Base-by-base conservation (phyloP, 2,888 invertebrate species). In the Aphrophora alni region DNA sequence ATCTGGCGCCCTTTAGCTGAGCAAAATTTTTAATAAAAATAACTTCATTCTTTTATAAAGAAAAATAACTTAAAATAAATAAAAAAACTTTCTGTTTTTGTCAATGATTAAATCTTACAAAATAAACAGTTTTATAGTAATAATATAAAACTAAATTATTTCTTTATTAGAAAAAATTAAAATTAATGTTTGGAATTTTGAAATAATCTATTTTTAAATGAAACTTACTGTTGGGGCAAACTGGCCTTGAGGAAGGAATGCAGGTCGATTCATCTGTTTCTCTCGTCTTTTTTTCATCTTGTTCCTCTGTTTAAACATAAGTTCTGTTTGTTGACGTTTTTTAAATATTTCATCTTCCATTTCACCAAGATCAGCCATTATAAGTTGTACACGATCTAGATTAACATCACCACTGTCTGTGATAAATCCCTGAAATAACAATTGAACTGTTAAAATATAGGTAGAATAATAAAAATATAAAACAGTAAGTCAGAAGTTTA, bases 281-380 rank as follows among this genome's bases (percentile, higher is more conserved):
- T 88, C 88, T 8, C 91, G 87, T 44, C 90, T 87, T 85, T 93
- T 93, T 87, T 93, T 94, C 44, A 93, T 93, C 85, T 93, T 95
- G 83, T 95, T 94, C 17, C 95, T 90, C 17, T 93, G 93, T 86
- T 93, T 94, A 88, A 96, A 98, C 85, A 92, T 91, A 82, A 95
- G 87, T 87, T 98, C 98, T 85, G 93, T 95, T 86, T 95, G 92
- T 88, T 98, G 97, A 26, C 99, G 90, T 75, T 94, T 93, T 88
- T 95, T 95, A 89, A 99, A 99, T 87, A 99, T 99, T 89, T 97
- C 95, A 90, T 99, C 99, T 88, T 99, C 99, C 38, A 94, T 94
- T 87, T 94, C 93, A 0, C 99, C 99, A 74, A 99, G 90, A 87
- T 98, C 97, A 33, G 93, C 92, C 94, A 99, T 93, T 78, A 99